Evolutionary conservation across 1,140 invertebrate genomes (phyloP), one percentile per base, ranked within the genome.

Genomic region (Hyles euphorbiae): DNA sequence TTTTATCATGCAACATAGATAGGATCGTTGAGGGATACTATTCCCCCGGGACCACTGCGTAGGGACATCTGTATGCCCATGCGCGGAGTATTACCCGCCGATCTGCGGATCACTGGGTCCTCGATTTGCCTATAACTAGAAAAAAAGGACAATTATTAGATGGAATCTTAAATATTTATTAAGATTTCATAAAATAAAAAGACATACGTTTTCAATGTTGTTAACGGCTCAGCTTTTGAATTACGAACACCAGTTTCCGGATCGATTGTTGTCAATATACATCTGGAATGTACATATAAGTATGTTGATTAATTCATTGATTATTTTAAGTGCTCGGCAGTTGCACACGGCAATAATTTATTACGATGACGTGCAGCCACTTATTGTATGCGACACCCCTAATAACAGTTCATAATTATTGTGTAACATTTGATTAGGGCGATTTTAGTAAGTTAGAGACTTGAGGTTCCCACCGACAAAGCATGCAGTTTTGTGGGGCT

Each of bases 251-350:
- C 92, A 3, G 90, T 92, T 67, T 93, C 91, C 3, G 92, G 92
- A 83, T 93, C 85, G 4, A 94, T 84, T 0, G 92, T 93, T 0
- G 92, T 93, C 40, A 93, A 70, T n/a, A 92, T 79, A 68, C 92
- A 94, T 67, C 90, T 89, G 54, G 55, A 34, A 46, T 50, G 48
- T 8, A 50, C 47, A 22, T 22, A 22, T 22, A 22, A 22, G 22
- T 22, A 22, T 22, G 22, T 22, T 22, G 22, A 22, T 40, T 33
- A 58, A 68, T 5, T 43, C 1, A 40, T 40, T 40, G 0, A 5
- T 40, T 40, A 40, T 40, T 40, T 40, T 40, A 5, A 5, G 36
- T 8, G 5, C 5, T 40, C 36, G 22, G 22, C 22, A 22, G 22
- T 22, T 22, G 22, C 22, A 22, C 22, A 22, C 22, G 22, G 22